A percentile compares a stretch with the other conserved stretches of the same genome.
phyloP scores from a whole-genome alignment of 1,140 invertebrate genomes.

The Cydia fagiglandana region DNA sequence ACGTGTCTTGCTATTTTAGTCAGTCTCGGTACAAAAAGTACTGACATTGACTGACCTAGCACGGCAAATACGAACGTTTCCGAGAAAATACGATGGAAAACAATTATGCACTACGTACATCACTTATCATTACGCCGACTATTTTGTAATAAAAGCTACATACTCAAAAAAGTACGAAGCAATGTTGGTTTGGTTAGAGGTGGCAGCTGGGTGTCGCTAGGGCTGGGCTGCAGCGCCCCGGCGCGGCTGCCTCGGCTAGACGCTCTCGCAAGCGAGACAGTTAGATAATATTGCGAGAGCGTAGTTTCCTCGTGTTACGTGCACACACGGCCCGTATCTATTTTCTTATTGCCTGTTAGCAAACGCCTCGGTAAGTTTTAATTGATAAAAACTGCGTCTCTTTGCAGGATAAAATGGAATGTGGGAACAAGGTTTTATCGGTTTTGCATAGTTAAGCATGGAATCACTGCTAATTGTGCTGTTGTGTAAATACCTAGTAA shows the following conservation, averaged over 20 bases:
- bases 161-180: too few relatives aligned
- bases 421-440: slow-evolving; percentile 8
- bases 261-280: slow-evolving; percentile 42
- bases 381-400: slow-evolving; percentile 34
- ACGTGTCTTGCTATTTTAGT: too few relatives aligned
- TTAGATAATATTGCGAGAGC: slow-evolving; percentile 67
- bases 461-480: neutral
- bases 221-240: neutral
- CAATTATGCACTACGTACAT: too few relatives aligned
- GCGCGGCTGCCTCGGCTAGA: neutral
- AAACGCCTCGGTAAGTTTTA: slow-evolving; percentile 40
- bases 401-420: neutral
- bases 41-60: too few relatives aligned
- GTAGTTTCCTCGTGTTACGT: slow-evolving; percentile 68
- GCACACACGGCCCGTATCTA: slow-evolving; percentile 46
- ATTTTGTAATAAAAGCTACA: too few relatives aligned
- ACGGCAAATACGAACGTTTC: too few relatives aligned
- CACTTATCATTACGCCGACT: too few relatives aligned
- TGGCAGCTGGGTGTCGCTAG: too few relatives aligned
- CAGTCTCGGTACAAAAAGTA: too few relatives aligned
- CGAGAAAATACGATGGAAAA: too few relatives aligned
- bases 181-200: too few relatives aligned
- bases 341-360: slow-evolving; percentile 47
- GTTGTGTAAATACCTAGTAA: neutral
- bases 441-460: neutral